Evolutionary conservation across 2,888 invertebrate species (phyloP), one percentile per base, ranked within the genome.

Genomic region (Frankliniella intonsa): DNA sequence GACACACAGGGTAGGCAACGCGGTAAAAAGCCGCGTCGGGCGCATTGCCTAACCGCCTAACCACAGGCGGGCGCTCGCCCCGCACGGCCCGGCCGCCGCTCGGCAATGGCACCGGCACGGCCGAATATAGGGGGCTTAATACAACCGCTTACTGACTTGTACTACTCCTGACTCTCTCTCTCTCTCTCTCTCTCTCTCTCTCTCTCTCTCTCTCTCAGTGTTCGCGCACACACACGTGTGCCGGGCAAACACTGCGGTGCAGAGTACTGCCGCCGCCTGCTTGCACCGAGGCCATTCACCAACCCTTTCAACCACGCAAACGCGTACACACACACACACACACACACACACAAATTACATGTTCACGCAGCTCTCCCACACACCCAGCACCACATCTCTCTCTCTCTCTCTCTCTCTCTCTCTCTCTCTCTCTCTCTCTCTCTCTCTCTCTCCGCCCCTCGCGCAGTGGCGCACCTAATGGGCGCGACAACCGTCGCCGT

Each of bases 391-490:
- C 7, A 17, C 62, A 19, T 62, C 62, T 3, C 17, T 62, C 69
- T 69, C 69, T 22, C 69, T 69, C 69, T 22, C 65, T 65, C 65
- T 65, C 65, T 65, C 65, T 65, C 65, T 65, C 65, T 65, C 65
- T 65, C 65, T 65, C 65, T 65, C 65, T 65, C 65, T 65, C 65
- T 65, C 65, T 65, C 65, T 65, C 65, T 65, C 65, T 65, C 65
- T 22, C 22, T 22, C 69, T 22, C 69, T n/a, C 22, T n/a, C 69
- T n/a, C 22, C 3, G 0, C n/a, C 69, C 3, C 22, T 69, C 22
- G 55, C 55, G 8, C 55, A 55, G 3, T 55, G 12, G 3, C 55
- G 55, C 55, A 38, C 38, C 5, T 38, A 38, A 38, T 38, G 38
- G 38, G 38, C 38, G 38, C 2, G 38, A 38, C 38, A 38, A 2